A percentile compares a stretch with the other conserved stretches of the same genome.
These are phyloP conservation scores for Melieria picta DNA, from an alignment of 2,888 invertebrate species.

Conservation along the genomic window DNA sequence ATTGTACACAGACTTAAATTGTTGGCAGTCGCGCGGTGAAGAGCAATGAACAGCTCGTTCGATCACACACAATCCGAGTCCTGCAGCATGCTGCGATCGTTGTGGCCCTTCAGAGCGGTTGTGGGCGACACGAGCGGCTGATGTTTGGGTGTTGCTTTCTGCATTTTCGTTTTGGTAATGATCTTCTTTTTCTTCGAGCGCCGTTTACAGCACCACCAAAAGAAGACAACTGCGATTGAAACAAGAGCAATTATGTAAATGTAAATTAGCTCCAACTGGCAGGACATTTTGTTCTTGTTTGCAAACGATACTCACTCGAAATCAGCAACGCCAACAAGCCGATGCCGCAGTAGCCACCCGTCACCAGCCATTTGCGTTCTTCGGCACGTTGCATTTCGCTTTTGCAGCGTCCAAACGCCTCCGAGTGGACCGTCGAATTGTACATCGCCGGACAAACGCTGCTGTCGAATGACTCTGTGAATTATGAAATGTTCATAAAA, in stretches of 20 bases:
- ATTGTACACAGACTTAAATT: constrained; percentile 2
- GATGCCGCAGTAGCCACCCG: constrained; percentile 53
- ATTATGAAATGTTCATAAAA: constrained; percentile 15
- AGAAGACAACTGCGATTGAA: constrained; percentile 45
- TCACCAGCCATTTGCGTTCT: constrained; percentile 56
- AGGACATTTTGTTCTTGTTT: background rate
- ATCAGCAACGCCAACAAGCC: constrained; percentile 51
- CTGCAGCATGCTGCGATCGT: constrained; percentile 26
- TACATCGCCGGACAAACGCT: constrained; percentile 59
- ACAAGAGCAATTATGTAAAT: background rate
- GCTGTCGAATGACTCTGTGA: constrained; percentile 52
- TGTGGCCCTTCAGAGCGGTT: constrained; percentile 20
- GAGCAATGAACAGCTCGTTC: background rate
- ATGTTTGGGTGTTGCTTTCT: constrained; percentile 12
- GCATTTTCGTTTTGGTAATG: constrained; percentile 9
- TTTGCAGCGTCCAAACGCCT: constrained; percentile 53
- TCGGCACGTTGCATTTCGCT: constrained; percentile 50
- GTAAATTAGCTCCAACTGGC: background rate
- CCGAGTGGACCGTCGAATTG: constrained; percentile 58
- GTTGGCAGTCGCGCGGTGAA: too few species aligned
- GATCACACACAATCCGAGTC: constrained; percentile 30
- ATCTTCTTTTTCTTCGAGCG: constrained; percentile 40
- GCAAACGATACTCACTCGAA: constrained; percentile 39
- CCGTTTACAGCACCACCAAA: constrained; percentile 52
- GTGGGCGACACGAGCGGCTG: constrained; percentile 25